phyloP scores from a whole-genome alignment of 1,140 invertebrate species.

The Telenomus remus region DNA sequence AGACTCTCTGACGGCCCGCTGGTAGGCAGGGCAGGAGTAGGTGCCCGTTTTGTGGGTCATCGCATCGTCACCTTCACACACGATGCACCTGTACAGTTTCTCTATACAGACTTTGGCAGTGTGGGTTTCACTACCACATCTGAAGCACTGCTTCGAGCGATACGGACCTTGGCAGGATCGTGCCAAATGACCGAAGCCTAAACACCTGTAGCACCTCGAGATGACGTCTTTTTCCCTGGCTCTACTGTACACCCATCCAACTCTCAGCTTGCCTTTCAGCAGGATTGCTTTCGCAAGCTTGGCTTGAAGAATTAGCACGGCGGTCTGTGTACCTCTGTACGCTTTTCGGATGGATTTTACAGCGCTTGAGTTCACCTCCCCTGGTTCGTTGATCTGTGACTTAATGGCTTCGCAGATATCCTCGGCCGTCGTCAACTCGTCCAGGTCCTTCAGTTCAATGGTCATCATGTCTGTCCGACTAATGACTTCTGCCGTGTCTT shows the following conservation, averaged over 20 bases:
- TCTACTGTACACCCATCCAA: background rate
- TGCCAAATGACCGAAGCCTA: background rate
- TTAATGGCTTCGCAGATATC: background rate
- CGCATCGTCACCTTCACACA: conserved; percentile 1
- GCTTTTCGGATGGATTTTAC: too few relatives aligned
- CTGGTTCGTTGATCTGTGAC: too few relatives aligned
- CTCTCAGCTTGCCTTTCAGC: background rate
- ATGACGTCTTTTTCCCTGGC: background rate
- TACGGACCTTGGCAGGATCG: background rate
- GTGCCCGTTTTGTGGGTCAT: background rate
- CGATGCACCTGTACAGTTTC: background rate
- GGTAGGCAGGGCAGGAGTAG: background rate
- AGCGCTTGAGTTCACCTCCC: too few relatives aligned
- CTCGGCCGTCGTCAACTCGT: conserved; percentile 1
- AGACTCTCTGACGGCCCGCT: background rate
- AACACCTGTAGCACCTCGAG: conserved; percentile 4
- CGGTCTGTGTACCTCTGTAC: too few relatives aligned
- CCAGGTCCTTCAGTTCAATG: conserved; percentile 9
- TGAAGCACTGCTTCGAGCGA: conserved; percentile 2
- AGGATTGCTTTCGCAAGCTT: background rate
- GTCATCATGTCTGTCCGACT: background rate
- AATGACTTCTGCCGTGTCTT: background rate
- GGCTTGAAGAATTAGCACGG: too few relatives aligned
- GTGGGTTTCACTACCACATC: conserved; percentile 3
- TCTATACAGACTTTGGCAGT: background rate